Conservation (phyloP, 2,888 invertebrate genomes). For the Panorpa germanica region DNA sequence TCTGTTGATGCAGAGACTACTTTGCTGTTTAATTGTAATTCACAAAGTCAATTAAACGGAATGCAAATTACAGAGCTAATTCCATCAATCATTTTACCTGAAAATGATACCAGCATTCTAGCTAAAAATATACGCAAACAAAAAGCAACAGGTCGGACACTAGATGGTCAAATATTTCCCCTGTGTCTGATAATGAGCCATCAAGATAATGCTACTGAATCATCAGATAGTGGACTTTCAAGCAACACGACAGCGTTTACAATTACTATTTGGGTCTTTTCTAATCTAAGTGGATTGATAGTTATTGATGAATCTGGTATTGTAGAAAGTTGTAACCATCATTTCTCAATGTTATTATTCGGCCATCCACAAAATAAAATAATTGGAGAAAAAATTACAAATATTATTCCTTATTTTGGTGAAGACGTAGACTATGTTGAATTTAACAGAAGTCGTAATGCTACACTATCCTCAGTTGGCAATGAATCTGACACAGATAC, state of each 20-base stretch:
- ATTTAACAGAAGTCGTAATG: constrained; percentile 26
- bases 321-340: constrained; percentile 44
- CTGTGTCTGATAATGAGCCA: constrained; percentile 32
- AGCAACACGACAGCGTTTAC: constrained; percentile 9
- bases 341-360: constrained; percentile 43
- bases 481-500: constrained; percentile 25
- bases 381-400: constrained; percentile 32
- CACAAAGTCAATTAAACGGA: constrained; percentile 28
- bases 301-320: constrained; percentile 40
- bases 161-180: constrained; percentile 41
- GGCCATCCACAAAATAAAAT: constrained; percentile 39
- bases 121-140: constrained; percentile 33
- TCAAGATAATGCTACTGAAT: constrained; percentile 13
- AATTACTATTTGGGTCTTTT: constrained; percentile 28
- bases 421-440: constrained; percentile 32
- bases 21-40: constrained; percentile 32
- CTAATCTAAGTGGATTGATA: constrained; percentile 44
- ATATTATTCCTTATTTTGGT: constrained; percentile 41
- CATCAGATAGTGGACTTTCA: constrained; percentile 11
- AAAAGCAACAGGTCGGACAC: constrained; percentile 41
- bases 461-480: constrained; percentile 33
- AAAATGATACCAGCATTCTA: constrained; percentile 20
- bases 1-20: constrained; percentile 24
- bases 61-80: constrained; percentile 28
- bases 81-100: constrained; percentile 30